Evolutionary conservation across 2,888 invertebrate species (phyloP).

Genomic region (Drosophila flavopinicola): DNA sequence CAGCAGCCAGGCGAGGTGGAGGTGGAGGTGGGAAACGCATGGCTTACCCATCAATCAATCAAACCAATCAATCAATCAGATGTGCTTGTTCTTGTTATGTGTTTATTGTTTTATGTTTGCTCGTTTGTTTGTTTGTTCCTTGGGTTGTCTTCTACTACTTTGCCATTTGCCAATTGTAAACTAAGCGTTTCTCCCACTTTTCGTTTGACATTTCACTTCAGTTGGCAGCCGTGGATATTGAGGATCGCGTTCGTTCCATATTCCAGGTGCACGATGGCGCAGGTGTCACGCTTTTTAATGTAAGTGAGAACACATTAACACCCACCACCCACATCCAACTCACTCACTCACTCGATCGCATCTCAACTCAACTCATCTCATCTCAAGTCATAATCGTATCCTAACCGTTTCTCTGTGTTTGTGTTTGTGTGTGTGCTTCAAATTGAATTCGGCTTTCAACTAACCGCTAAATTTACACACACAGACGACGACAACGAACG

Average conservation of each 20-base stretch:
- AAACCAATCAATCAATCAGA: neutral
- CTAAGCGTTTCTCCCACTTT: conserved; percentile 49
- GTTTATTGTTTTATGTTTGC: conserved; percentile 14
- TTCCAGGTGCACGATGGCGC: conserved; percentile 51
- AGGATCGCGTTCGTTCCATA: conserved; percentile 49
- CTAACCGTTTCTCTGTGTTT: conserved; percentile 46
- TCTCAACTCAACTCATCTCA: conserved; percentile 9
- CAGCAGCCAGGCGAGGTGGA: conserved; percentile 34
- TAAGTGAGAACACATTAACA: conserved; percentile 51
- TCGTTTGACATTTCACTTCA: conserved; percentile 61
- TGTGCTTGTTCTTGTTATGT: conserved; percentile 8
- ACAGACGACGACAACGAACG: conserved; percentile 66
- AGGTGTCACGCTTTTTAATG: conserved; percentile 63
- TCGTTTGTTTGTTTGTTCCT: conserved; percentile 6
- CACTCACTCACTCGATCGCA: neutral
- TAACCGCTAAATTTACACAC: conserved; percentile 65
- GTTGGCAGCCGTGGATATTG: conserved; percentile 48
- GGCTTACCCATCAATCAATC: neutral
- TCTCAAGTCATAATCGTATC: conserved; percentile 9
- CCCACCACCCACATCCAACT: neutral
- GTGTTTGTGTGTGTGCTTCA: conserved; percentile 45
- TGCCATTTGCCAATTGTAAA: conserved; percentile 31
- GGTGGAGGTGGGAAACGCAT: conserved; percentile 48
- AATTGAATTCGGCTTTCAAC: conserved; percentile 39
- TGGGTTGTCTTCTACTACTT: conserved; percentile 1